Conservation (phyloP, 2,888 invertebrate genomes). For the Sacculina carcini region DNA sequence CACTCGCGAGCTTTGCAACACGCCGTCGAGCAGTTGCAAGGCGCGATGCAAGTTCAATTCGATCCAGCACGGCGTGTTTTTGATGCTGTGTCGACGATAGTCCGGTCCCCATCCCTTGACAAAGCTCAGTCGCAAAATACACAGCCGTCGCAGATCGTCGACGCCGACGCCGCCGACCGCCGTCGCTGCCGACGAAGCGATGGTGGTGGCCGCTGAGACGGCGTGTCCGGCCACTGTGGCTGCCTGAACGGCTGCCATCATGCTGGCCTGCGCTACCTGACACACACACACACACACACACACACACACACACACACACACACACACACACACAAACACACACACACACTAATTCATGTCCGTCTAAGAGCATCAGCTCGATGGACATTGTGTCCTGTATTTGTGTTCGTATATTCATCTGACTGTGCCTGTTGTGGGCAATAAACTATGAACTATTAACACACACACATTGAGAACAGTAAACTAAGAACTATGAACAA, state of each 20-base stretch:
- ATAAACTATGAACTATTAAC: too few species aligned
- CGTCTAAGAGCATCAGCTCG: too few species aligned
- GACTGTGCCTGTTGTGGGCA: too few species aligned
- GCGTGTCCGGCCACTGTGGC: slow-evolving; percentile 86
- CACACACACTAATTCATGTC: too few species aligned
- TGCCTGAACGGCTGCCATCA: slow-evolving; percentile 77
- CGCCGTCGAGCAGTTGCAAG: slow-evolving; percentile 83
- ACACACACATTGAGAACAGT: background rate
- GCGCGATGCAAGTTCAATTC: slow-evolving; percentile 83
- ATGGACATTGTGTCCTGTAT: too few species aligned
- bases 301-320: background rate
- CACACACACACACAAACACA: too few species aligned
- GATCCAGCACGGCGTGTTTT: slow-evolving; percentile 95
- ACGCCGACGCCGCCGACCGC: slow-evolving; percentile 95
- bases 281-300: background rate
- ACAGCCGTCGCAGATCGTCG: slow-evolving; percentile 80
- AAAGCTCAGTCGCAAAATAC: slow-evolving; percentile 87
- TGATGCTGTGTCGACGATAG: slow-evolving; percentile 86
- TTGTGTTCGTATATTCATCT: too few species aligned
- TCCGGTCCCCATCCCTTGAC: slow-evolving; percentile 99
- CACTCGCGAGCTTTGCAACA: slow-evolving; percentile 86
- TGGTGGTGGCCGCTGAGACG: too few species aligned
- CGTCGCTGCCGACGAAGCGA: slow-evolving; percentile 23
- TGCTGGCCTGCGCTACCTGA: slow-evolving; percentile 16
- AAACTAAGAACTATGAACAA: too few species aligned